Evolutionary conservation across 2,888 invertebrate species (phyloP).

Genomic region (Meliscaeva auricollis): DNA sequence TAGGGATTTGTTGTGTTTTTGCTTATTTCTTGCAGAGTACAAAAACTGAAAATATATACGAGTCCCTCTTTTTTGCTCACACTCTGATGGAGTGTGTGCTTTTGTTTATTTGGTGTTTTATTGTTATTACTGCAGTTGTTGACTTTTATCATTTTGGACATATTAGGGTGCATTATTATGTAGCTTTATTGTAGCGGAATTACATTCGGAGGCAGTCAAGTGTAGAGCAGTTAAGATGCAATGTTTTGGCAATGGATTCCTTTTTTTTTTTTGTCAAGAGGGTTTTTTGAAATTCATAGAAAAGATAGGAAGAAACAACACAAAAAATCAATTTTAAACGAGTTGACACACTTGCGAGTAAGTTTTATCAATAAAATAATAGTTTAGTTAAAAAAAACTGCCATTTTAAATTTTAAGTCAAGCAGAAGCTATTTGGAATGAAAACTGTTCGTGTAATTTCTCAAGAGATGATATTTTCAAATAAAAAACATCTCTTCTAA

Average conservation of each 20-base stretch:
- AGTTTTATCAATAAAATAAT: background rate
- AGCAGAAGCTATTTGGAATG: too few relatives aligned
- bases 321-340: background rate
- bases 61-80: background rate
- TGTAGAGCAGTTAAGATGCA: constrained; percentile 57
- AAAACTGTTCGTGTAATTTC: too few relatives aligned
- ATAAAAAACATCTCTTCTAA: too few relatives aligned
- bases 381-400: too few relatives aligned
- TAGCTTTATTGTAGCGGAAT: constrained; percentile 57
- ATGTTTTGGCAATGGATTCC: constrained; percentile 46
- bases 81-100: constrained; percentile 63
- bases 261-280: background rate
- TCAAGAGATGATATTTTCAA: too few relatives aligned
- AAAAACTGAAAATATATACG: background rate
- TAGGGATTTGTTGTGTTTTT: constrained; percentile 19
- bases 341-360: constrained; percentile 31
- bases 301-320: background rate
- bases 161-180: constrained; percentile 74
- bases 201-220: constrained; percentile 58
- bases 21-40: background rate
- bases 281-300: background rate
- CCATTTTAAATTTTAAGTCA: too few relatives aligned
- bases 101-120: constrained; percentile 75
- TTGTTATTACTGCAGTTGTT: constrained; percentile 76
- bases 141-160: constrained; percentile 74